A percentile compares a stretch with the other conserved stretches of the same genome.
Evolutionary conservation across 2,113 vertebrate genomes (phyloP).

Genomic region (Pollachius pollachius): DNA sequence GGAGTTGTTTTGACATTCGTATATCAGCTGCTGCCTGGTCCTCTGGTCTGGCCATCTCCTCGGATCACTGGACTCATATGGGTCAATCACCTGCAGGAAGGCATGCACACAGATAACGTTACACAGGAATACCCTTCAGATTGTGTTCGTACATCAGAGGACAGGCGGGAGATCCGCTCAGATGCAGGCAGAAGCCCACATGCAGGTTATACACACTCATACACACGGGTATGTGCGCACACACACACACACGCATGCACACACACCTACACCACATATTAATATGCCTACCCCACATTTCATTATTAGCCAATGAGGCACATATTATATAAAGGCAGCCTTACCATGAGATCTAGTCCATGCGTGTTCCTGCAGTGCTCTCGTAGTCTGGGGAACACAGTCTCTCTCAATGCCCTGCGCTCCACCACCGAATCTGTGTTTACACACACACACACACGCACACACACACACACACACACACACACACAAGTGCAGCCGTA

Average conservation of each 20-base stretch:
- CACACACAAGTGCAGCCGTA: not conserved
- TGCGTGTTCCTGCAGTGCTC: conserved; percentile 62
- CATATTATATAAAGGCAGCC: conserved; percentile 1
- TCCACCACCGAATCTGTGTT: conserved; percentile 66
- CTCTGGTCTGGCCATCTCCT: conserved; percentile 57
- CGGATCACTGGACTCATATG: conserved; percentile 67
- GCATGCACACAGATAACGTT: conserved; percentile 4
- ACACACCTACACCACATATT: not conserved
- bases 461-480: not conserved
- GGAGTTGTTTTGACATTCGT: conserved; percentile 68
- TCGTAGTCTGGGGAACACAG: conserved; percentile 67
- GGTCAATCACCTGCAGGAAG: conserved; percentile 70
- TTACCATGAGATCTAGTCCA: conserved; percentile 75
- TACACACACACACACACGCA: not conserved
- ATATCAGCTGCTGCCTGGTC: conserved; percentile 64
- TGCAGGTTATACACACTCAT: not conserved
- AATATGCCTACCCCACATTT: not conserved
- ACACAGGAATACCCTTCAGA: too few relatives aligned
- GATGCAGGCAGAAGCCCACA: not conserved
- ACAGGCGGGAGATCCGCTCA: conserved; percentile 1
- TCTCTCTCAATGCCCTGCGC: conserved; percentile 66
- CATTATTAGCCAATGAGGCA: too few relatives aligned
- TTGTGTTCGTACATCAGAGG: too few relatives aligned
- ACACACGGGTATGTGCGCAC: not conserved
- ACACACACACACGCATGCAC: not conserved